phyloP scores from a whole-genome alignment of 2,888 invertebrate species.

The Pherbina coryleti region DNA sequence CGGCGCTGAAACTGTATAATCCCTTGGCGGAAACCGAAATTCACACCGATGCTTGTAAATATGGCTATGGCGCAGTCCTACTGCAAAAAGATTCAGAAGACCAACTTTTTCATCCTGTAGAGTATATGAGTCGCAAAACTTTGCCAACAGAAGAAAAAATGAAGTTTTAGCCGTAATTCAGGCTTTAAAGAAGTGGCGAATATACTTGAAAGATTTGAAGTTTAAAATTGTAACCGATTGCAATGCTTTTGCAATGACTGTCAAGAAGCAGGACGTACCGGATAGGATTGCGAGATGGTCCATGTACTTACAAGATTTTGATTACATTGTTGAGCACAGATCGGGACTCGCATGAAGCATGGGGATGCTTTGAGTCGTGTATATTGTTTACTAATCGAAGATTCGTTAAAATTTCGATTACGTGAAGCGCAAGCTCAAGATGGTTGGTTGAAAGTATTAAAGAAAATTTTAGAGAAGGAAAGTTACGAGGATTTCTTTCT shows the following conservation, averaged over 20 bases:
- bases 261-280: neutral
- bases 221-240: too few relatives aligned
- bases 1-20: slow-evolving; percentile 26
- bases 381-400: slow-evolving; percentile 21
- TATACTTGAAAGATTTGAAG: too few relatives aligned
- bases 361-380: too few relatives aligned
- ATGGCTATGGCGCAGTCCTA: slow-evolving; percentile 42
- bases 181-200: too few relatives aligned
- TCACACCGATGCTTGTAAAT: slow-evolving; percentile 44
- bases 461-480: neutral
- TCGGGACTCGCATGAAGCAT: neutral
- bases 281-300: neutral
- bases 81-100: slow-evolving; percentile 37
- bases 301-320: too few relatives aligned
- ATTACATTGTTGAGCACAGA: neutral
- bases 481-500: neutral
- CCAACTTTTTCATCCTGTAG: neutral
- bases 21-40: slow-evolving; percentile 36
- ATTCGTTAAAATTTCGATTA: too few relatives aligned
- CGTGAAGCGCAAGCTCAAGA: neutral
- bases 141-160: too few relatives aligned
- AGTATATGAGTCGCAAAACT: neutral
- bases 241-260: too few relatives aligned
- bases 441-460: neutral
- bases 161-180: too few relatives aligned